phyloP scores from a whole-genome alignment of 2,888 invertebrate species.

The Bellardia bayeri region DNA sequence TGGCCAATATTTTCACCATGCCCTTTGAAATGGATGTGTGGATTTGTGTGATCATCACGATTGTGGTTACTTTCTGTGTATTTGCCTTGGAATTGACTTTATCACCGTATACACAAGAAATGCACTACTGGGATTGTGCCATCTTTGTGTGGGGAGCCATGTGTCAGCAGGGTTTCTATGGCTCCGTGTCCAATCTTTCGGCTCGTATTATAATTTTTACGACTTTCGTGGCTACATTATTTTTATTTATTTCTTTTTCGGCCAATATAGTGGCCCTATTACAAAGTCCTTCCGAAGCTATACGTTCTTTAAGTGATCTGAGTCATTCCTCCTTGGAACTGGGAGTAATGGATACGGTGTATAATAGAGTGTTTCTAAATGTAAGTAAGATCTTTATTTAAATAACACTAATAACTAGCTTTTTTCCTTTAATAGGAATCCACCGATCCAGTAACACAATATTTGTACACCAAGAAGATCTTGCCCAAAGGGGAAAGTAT shows the following conservation, averaged over 20 bases:
- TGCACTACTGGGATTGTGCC: conserved; percentile 84
- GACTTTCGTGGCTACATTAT: conserved; percentile 86
- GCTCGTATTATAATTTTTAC: conserved; percentile 86
- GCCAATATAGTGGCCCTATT: conserved; percentile 88
- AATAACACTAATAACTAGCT: neutral
- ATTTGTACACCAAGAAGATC: conserved; percentile 86
- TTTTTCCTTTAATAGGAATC: conserved; percentile 83
- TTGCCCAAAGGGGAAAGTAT: conserved; percentile 85
- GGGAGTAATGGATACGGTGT: conserved; percentile 87
- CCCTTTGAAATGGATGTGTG: conserved; percentile 87
- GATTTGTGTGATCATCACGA: conserved; percentile 82
- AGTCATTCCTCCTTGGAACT: conserved; percentile 85
- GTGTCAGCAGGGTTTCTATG: conserved; percentile 87
- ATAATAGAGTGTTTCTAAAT: conserved; percentile 86
- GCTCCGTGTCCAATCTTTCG: conserved; percentile 84
- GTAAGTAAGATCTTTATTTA: conserved; percentile 78
- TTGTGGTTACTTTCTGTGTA: conserved; percentile 78
- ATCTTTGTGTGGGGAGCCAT: conserved; percentile 86
- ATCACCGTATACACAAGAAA: conserved; percentile 77
- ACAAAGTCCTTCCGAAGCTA: conserved; percentile 87
- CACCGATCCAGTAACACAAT: conserved; percentile 85
- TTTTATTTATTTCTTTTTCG: conserved; percentile 87
- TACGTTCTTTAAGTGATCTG: conserved; percentile 86
- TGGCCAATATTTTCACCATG: conserved; percentile 87
- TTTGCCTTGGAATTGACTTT: conserved; percentile 79